Percentiles rank a stretch among this genome's conserved stretches.
Conservation (phyloP, 2,113 vertebrate species). For the Sisor rabdophorus region DNA sequence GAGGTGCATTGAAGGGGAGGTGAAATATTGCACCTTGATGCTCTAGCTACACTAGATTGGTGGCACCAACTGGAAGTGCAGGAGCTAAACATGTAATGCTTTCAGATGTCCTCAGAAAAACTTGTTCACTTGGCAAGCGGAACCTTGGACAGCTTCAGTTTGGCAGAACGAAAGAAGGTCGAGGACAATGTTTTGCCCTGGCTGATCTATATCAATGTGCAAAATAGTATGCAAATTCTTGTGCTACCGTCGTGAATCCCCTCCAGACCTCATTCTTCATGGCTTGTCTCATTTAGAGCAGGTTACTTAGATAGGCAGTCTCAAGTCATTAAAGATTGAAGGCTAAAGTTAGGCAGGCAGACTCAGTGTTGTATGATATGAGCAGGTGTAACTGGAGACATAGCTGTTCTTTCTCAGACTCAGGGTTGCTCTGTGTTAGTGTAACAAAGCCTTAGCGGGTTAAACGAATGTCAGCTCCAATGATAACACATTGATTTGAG, state of each 20-base stretch:
- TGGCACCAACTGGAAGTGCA: conserved; percentile 36
- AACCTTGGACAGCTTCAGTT: conserved; percentile 7
- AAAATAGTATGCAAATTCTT: background rate
- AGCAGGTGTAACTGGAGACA: conserved; percentile 58
- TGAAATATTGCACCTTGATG: conserved; percentile 21
- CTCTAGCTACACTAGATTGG: conserved; percentile 19
- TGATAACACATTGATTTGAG: conserved; percentile 23
- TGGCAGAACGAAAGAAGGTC: conserved; percentile 10
- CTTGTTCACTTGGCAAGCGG: conserved; percentile 6
- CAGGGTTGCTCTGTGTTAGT: conserved; percentile 9
- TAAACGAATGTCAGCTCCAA: conserved; percentile 37
- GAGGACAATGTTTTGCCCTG: background rate
- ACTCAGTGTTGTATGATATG: conserved; percentile 51
- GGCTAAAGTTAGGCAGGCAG: conserved; percentile 46
- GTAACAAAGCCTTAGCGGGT: conserved; percentile 31
- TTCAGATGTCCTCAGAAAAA: conserved; percentile 1
- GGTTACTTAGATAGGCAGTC: conserved; percentile 30
- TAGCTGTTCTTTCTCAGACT: conserved; percentile 42
- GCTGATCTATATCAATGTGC: conserved; percentile 6
- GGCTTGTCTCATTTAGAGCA: conserved; percentile 17
- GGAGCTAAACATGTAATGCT: conserved; percentile 7
- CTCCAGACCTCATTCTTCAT: conserved; percentile 10
- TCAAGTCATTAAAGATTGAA: conserved; percentile 64
- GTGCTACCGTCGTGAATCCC: background rate
- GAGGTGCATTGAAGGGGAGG: conserved; percentile 42